Conservation (phyloP, 2,113 vertebrate genomes). For the human region GRCh38 chr7:111378001-111378500, state of each 20-base stretch:
- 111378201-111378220: neutral
- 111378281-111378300: neutral
- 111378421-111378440: neutral
- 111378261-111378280: constrained; percentile 16
- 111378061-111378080: neutral
- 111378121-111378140: constrained; percentile 35
- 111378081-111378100: neutral
- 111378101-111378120: constrained; percentile 44
- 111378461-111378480: neutral
- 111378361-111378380: neutral
- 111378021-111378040: neutral
- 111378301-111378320: neutral
- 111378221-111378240: constrained; percentile 27
- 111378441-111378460: neutral
- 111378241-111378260: constrained; percentile 47
- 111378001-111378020: neutral
- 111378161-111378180: constrained; percentile 49
- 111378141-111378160: constrained; percentile 29
- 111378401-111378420: constrained; percentile 10
- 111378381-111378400: neutral
- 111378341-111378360: neutral
- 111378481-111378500: neutral
- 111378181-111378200: constrained; percentile 7
- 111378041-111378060: neutral
- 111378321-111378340: neutral